Base-by-base conservation (phyloP, 2,888 invertebrate species). In the Diploptera punctata region DNA sequence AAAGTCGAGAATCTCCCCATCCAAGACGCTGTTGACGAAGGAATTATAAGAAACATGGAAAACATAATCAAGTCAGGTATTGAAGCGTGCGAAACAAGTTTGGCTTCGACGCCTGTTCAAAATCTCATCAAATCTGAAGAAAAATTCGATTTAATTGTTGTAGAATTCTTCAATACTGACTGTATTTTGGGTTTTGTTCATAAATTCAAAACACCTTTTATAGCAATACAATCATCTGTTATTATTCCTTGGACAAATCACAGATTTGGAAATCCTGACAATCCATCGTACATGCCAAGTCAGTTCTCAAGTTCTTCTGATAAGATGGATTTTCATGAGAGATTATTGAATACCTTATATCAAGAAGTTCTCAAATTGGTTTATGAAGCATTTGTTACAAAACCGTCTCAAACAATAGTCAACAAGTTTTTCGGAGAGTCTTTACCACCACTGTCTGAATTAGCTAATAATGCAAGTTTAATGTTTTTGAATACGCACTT, bases 121-220 rank as follows among this genome's bases (percentile, higher is more conserved):
- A 67, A 72, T 21, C 61, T 77, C 19, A 67, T 77, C 31, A 68
- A 73, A 18, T 74, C 74, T 2, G 57, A 73, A 52, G 69, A 76
- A 38, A 71, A 86, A 62, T 92, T 88, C 78, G 92, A 94, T 80
- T 80, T 93, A 0, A 84, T 92, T 9, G 33, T 33, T 10, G 10
- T 10, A 10, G 33, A 33, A 10, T 33, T 33, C 33, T 33, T 33
- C 33, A 33, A 91, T 76, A 87, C 87, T 61, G 91, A 93, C 78
- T 92, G 93, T 79, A 88, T 88, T 80, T 81, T 91, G 76, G 90
- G 88, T 1, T 80, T 93, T 33, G 89, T 88, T 0, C 85, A 90
- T 77, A 87, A 88, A 76, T 85, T 91, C 16, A 81, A 86, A 57
- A 88, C 87, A 0, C 73, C 74, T n/a, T 86, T 88, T 1, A 84